Percentiles rank a stretch among this genome's conserved stretches.
Evolutionary conservation across 2,113 vertebrate species (phyloP).

Genomic region (Lucifuga dentata): DNA sequence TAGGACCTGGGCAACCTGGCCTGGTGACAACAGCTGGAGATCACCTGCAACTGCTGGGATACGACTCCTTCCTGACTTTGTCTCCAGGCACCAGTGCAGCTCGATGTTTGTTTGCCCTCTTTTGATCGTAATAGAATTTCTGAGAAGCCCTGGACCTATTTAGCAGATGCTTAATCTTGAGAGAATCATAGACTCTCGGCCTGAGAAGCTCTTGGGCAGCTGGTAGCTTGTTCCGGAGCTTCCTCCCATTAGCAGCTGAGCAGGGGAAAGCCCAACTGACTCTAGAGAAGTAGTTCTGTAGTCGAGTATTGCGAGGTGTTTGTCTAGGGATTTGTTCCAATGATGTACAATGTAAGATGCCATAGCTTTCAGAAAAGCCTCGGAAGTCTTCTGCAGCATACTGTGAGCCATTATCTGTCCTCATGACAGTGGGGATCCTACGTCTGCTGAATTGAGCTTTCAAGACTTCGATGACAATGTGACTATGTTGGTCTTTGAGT

Average conservation of each 20-base stretch:
- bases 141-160: not conserved
- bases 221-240: constrained; percentile 21
- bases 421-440: constrained; percentile 7
- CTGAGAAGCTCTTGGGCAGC: constrained; percentile 1
- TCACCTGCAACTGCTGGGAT: no score
- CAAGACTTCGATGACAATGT: constrained; percentile 13
- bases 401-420: constrained; percentile 25
- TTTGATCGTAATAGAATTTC: no score
- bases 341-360: constrained; percentile 1
- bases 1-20: no score
- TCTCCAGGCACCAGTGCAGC: constrained; percentile 9
- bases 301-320: constrained; percentile 27
- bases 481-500: constrained; percentile 27
- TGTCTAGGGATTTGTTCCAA: constrained; percentile 29
- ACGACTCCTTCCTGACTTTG: no score
- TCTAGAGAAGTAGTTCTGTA: constrained; percentile 23
- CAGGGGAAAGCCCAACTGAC: constrained; percentile 23
- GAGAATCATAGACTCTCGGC: no score
- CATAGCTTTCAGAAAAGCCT: constrained; percentile 19
- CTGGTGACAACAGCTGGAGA: no score
- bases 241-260: constrained; percentile 35
- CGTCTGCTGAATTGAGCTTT: constrained; percentile 45
- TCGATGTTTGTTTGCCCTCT: not conserved
- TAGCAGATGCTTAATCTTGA: constrained; percentile 9
- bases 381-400: no score